Evolutionary conservation across 2,888 invertebrate species (phyloP).

Genomic region (Dascillus cervinus): DNA sequence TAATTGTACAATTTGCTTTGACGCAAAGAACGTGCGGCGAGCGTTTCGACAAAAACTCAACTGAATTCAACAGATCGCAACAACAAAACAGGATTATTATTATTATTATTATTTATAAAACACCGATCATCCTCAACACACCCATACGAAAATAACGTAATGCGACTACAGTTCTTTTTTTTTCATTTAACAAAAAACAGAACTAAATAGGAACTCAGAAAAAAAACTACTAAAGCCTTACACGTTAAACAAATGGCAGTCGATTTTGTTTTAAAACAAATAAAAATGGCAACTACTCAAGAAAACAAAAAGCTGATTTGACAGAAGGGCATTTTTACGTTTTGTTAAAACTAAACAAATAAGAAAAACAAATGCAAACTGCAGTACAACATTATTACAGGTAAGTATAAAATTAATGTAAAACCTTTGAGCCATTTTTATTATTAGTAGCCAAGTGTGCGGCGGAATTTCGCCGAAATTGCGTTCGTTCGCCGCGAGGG

Average conservation of each 20-base stretch:
- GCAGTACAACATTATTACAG: slow-evolving; percentile 12
- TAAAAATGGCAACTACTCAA: slow-evolving; percentile 20
- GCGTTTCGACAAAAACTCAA: too few relatives aligned
- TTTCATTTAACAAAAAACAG: too few relatives aligned
- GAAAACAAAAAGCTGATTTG: slow-evolving; percentile 9
- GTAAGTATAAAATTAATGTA: slow-evolving; percentile 6
- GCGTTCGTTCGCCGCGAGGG: too few relatives aligned
- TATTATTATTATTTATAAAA: slow-evolving; percentile 7
- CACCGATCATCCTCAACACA: slow-evolving; percentile 9
- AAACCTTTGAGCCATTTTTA: slow-evolving; percentile 9
- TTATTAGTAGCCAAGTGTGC: slow-evolving; percentile 7
- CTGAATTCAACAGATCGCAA: too few relatives aligned
- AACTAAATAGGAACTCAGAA: slow-evolving; percentile 16
- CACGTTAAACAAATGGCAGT: slow-evolving; percentile 22
- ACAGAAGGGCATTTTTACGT: too few relatives aligned
- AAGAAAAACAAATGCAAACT: slow-evolving; percentile 15
- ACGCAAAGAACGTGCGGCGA: too few relatives aligned
- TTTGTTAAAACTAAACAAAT: slow-evolving; percentile 5
- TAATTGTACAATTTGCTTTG: too few relatives aligned
- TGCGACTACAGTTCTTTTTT: slow-evolving; percentile 16
- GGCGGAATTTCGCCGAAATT: too few relatives aligned
- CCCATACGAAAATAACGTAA: slow-evolving; percentile 12
- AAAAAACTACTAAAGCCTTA: slow-evolving; percentile 13
- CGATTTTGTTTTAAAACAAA: too few relatives aligned
- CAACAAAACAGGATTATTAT: too few relatives aligned